phyloP scores from a whole-genome alignment of 2,888 invertebrate genomes.

The Nesidiocoris tenuis region DNA sequence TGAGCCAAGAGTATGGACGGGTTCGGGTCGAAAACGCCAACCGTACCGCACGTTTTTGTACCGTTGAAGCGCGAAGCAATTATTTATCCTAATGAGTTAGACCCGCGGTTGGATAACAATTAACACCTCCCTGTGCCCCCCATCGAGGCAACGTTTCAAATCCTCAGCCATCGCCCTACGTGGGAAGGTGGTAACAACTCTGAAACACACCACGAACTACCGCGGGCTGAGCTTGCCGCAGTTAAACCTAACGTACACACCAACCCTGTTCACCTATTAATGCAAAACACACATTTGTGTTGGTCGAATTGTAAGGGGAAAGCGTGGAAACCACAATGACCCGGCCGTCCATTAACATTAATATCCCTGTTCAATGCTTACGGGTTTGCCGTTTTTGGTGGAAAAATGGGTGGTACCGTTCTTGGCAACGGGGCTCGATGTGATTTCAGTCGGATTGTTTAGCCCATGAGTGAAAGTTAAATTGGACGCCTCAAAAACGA shows the following conservation, averaged over 20 bases:
- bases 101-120: slow-evolving; percentile 29
- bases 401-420: too few species aligned
- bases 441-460: too few species aligned
- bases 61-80: slow-evolving; percentile 18
- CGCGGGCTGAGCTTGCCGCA: not conserved
- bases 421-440: too few species aligned
- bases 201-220: slow-evolving; percentile 1
- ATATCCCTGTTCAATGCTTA: slow-evolving; percentile 7
- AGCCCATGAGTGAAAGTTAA: too few species aligned
- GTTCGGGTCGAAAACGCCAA: not conserved
- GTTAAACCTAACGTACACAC: not conserved
- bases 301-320: not conserved
- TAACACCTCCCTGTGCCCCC: slow-evolving; percentile 15
- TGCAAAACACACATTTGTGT: slow-evolving; percentile 27
- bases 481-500: too few species aligned
- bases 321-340: slow-evolving; percentile 24
- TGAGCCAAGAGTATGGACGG: not conserved
- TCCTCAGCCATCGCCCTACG: not conserved
- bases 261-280: slow-evolving; percentile 7
- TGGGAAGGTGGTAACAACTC: slow-evolving; percentile 12
- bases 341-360: slow-evolving; percentile 23
- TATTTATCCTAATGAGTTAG: slow-evolving; percentile 36
- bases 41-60: slow-evolving; percentile 16
- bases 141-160: not conserved
- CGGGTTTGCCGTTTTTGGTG: too few species aligned